Evolutionary conservation across 2,797 vertebrate species (phyloP), one percentile per base, ranked within the genome.

Genomic region (Clarias platycephalus): DNA sequence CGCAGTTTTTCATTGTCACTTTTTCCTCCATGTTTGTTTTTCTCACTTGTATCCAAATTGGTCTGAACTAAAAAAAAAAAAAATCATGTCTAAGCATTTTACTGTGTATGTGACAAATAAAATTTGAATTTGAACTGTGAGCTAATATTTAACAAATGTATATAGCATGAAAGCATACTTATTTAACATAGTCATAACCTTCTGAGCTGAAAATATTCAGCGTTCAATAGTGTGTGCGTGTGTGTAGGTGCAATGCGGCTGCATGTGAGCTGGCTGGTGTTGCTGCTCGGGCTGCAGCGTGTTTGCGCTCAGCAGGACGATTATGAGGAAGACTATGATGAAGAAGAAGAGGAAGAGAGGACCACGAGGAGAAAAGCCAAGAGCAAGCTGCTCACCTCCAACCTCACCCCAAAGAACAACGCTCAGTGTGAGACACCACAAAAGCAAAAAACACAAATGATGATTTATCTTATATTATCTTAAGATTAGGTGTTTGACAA

Each of bases 201-300:
- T 15, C 24, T 26, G 24, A 26, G 44, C 24, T 53, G 16, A 26
- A 26, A 53, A 16, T 74, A 26, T 53, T 74, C 16, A 2, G 5
- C 22, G n/a, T 72, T 24, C 49, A n/a, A 55, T 53, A 53, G 13
- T 16, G 12, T 64, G 63, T 66, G 5, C 26, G 66, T 53, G 44
- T 74, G 44, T 74, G n/a, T 74, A 37, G 34, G 34, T 80, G 90
- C 79, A 82, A 93, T 92, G 93, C 88, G 92, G 88, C 89, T 93
- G 70, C 90, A 91, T 81, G 79, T 94, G 88, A 93, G 88, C 76
- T 95, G 93, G 93, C 85, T 97, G 89, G 88, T 97, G 84, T 92
- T 96, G 74, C 90, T 97, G 79, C 92, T 94, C 90, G 93, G 94
- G 86, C 87, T 94, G n/a, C 94, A 93, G 63, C 87, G 91, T 80